Base-by-base conservation (phyloP, 2,113 vertebrate species). In the Otis tarda region DNA sequence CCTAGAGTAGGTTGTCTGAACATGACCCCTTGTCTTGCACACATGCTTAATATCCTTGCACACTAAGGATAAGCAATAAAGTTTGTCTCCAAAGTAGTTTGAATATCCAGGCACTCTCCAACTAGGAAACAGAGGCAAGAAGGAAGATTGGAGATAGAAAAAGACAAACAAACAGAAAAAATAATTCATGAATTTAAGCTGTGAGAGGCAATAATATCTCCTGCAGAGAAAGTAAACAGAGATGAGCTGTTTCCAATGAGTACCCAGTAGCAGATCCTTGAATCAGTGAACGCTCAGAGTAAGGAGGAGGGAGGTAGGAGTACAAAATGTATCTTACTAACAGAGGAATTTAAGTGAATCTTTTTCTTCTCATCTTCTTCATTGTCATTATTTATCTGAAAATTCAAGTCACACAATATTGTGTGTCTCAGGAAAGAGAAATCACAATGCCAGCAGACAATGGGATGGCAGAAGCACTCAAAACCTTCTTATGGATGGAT, bases 221-320 rank as follows among this genome's bases (percentile, higher is more conserved):
- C 93, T 85, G 94, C 85, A 63, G 88, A 87, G 88, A 47, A 31
- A 92, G 90, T 85, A 84, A 95, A 96, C 91, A 91, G 67, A 94
- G 79, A 88, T 17, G 75, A 95, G 82, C 79, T 89, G 85, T 95
- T 95, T 93, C 91, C 60, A 83, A 68, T 2, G 28, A 94, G 83
- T 79, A 78, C 35, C 4, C 17, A 0, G 71, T 50, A 59, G 67
- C 50, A 68, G 83, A 92, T 91, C 81, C 60, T 94, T 73, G 91
- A 87, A 95, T 95, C 55, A n/a, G 60, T 83, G 85, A 41, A 82
- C 75, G 43, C 55, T 70, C 63, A 25, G 50, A 55, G 61, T 74
- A 79, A 80, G 61, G 41, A 63, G 61, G 60, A 93, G 82, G 64
- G 60, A 88, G 55, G 31, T 81, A 82, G 27, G 53, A 82, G 27